A percentile compares a stretch with the other conserved stretches of the same genome.
These are phyloP conservation scores for Saccopteryx bilineata DNA, from an alignment of 2,113 vertebrate species.

Conservation along the genomic window DNA sequence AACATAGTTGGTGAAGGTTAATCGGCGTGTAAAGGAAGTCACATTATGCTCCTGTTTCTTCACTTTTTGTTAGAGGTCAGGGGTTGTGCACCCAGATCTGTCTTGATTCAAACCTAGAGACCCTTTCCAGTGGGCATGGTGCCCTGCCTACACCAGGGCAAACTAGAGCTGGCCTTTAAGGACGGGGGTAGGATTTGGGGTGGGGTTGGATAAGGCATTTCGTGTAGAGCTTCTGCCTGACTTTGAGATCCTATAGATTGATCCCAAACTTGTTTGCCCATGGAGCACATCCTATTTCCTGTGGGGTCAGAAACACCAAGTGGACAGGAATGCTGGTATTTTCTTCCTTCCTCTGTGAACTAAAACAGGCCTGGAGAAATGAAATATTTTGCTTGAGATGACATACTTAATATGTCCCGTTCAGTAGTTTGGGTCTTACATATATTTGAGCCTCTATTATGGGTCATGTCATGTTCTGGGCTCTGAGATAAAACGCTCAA, in stretches of 20 bases:
- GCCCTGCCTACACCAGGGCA: neutral
- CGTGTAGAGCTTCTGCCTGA: neutral
- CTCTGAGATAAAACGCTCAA: neutral
- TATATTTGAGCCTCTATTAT: neutral
- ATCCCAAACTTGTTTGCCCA: neutral
- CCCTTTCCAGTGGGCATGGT: neutral
- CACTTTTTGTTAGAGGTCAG: neutral
- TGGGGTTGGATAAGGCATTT: neutral
- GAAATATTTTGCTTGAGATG: slow-evolving; percentile 26
- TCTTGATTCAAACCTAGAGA: neutral
- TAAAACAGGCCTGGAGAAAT: slow-evolving; percentile 32
- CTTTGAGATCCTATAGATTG: neutral
- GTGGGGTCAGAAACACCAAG: neutral
- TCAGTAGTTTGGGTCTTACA: neutral
- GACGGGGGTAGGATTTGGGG: neutral
- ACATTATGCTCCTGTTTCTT: neutral
- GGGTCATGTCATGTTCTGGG: neutral
- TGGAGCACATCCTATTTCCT: neutral
- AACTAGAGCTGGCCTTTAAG: neutral
- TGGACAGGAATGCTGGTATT: neutral
- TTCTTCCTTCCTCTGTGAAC: neutral
- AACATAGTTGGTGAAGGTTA: slow-evolving; percentile 47
- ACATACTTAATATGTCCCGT: neutral
- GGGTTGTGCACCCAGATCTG: neutral
- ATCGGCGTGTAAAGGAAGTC: slow-evolving; percentile 45